Percentiles rank a stretch among this genome's conserved stretches.
These are phyloP conservation scores for Octopus sinensis DNA, from an alignment of 1,140 invertebrate genomes.

Conservation along the genomic window DNA sequence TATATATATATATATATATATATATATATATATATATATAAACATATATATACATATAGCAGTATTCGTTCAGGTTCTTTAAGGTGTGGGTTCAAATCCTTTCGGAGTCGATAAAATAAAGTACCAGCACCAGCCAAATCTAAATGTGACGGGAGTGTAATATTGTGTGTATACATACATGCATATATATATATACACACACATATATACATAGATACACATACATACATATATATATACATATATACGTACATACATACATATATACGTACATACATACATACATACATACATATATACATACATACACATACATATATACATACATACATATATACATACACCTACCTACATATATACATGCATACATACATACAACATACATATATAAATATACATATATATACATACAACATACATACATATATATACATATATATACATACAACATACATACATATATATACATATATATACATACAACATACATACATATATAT, in stretches of 20 bases:
- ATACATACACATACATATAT: background rate
- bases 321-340: no score
- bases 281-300: background rate
- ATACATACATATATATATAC: slow-evolving; percentile 5
- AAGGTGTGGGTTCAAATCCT: background rate
- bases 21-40: background rate
- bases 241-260: slow-evolving; percentile 16
- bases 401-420: no score
- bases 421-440: no score
- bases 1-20: slow-evolving; percentile 8
- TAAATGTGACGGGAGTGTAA: background rate
- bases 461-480: no score
- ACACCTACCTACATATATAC: no score
- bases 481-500: no score
- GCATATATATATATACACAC: background rate
- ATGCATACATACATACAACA: no score
- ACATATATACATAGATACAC: background rate
- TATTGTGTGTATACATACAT: background rate
- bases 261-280: background rate
- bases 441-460: no score
- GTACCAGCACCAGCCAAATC: background rate
- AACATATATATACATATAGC: background rate
- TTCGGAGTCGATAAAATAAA: background rate
- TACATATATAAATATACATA: no score
- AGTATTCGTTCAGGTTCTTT: background rate